phyloP scores from a whole-genome alignment of 2,113 vertebrate genomes.

The Antechinus stuartii region DNA sequence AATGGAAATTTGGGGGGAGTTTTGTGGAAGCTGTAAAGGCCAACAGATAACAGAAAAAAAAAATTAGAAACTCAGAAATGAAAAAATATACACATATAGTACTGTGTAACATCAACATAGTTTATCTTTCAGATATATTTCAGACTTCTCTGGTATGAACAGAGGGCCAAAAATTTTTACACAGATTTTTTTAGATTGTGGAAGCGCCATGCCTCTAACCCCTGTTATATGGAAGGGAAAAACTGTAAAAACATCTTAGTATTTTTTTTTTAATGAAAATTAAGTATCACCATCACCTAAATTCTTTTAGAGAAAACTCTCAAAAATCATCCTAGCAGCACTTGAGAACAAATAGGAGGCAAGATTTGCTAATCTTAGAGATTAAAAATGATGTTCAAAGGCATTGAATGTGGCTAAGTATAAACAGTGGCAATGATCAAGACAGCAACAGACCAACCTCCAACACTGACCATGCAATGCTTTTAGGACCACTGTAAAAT shows the following conservation, averaged over 20 bases:
- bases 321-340: background rate
- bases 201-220: background rate
- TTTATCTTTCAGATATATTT: background rate
- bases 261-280: background rate
- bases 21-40: background rate
- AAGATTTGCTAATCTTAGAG: background rate
- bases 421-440: background rate
- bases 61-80: background rate
- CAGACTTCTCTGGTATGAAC: too few species aligned
- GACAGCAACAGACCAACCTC: background rate
- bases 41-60: background rate
- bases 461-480: background rate
- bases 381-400: background rate
- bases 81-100: background rate
- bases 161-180: too few species aligned
- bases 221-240: background rate
- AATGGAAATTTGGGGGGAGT: background rate
- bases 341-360: background rate
- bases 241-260: background rate
- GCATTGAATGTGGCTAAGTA: background rate
- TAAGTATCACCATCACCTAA: background rate
- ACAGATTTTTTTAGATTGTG: background rate
- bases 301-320: background rate
- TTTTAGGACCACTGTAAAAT: background rate
- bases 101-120: background rate